Base-by-base conservation (phyloP, 2,797 vertebrate species). In the Oreochromis mossambicus region DNA sequence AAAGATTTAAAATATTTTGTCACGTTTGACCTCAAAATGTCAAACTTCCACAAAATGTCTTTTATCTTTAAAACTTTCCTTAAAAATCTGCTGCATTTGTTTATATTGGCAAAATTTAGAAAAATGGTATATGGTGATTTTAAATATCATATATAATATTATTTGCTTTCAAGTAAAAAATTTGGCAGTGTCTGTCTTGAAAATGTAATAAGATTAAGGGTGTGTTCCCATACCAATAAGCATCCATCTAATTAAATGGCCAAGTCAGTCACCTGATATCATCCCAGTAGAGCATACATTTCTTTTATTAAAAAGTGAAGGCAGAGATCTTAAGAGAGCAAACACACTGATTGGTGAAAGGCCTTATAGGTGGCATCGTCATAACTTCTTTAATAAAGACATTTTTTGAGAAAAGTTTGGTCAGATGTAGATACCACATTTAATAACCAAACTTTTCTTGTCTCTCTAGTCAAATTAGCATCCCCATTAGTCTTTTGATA, bases 351-450 rank as follows among this genome's bases (percentile, higher is more conserved):
- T 41, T 68, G 19, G 61, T 21, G 63, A 68, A 63, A 63, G 17
- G 32, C 32, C 4, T 36, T n/a, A 63, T 5, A 2, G 58, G 32
- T 36, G 17, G 0, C 17, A n/a, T 63, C 58, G n/a, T 8, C 1
- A 63, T n/a, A 63, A 26, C 21, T 2, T 8, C 26, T 58, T 29
- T 8, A 26, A 55, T 55, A 0, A 51, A n/a, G 50, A 50, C 17
- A 0, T 50, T 1, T 10, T 34, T 34, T 58, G 56, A 34, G 26
- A 29, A 56, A 1, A 0, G 5, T 56, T 29, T 56, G 11, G 12
- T 41, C 7, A 66, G 38, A 43, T 4, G 0, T 43, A 68, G 21
- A 43, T 26, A 70, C 21, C 68, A 73, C 1, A 19, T 48, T 29
- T 12, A 73, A 48, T 73, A 48, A 73, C 41, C 13, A 1, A 29